Conservation (phyloP, 2,888 invertebrate species). For the Nephrotoma guestfalica region DNA sequence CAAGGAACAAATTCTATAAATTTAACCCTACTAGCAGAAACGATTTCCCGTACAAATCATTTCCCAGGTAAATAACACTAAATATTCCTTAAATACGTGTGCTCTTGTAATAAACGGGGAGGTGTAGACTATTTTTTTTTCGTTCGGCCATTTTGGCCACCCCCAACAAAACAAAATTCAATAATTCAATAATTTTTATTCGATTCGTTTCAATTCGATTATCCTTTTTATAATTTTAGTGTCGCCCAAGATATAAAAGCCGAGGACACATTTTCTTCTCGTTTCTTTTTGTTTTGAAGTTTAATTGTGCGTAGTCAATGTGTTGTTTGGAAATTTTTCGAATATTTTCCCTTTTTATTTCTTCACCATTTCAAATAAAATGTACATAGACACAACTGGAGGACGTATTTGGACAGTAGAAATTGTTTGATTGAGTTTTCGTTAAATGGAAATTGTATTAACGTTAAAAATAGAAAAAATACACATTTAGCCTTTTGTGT, state of each 20-base stretch:
- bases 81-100: neutral
- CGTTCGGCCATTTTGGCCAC: neutral
- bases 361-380: neutral
- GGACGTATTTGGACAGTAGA: neutral
- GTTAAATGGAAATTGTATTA: neutral
- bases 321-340: neutral
- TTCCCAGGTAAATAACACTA: neutral
- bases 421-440: neutral
- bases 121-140: neutral
- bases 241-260: neutral
- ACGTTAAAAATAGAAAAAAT: neutral
- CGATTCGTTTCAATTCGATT: neutral
- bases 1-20: neutral
- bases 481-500: too few relatives aligned
- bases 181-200: neutral
- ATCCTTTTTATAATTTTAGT: neutral
- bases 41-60: neutral
- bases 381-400: neutral
- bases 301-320: neutral
- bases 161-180: neutral
- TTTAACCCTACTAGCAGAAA: neutral
- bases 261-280: neutral
- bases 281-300: neutral
- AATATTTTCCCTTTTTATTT: neutral
- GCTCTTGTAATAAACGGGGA: neutral